These are phyloP conservation scores for Cinclus mexicanus DNA, from an alignment of 2,113 vertebrate species.

Conservation along the genomic window DNA sequence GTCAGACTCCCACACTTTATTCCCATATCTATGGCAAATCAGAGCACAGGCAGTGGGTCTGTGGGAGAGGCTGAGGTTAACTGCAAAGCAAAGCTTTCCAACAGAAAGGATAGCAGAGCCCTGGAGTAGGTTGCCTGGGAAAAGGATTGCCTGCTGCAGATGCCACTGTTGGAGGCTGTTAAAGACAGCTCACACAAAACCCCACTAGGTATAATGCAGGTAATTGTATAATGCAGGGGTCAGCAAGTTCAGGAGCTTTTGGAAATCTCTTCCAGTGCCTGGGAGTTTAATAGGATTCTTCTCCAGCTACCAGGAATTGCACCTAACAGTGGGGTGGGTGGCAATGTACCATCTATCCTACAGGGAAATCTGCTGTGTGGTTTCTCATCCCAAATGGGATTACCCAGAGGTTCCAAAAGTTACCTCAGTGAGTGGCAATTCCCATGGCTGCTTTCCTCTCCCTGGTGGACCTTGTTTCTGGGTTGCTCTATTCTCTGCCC, in stretches of 20 bases:
- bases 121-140: background rate
- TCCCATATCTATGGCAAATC: background rate
- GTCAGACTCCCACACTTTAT: background rate
- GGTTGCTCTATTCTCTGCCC: background rate
- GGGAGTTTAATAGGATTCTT: background rate
- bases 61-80: background rate
- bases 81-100: background rate
- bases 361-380: background rate
- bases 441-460: background rate
- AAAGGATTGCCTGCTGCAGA: background rate
- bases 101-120: background rate
- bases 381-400: background rate
- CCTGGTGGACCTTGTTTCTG: background rate
- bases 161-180: background rate
- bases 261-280: background rate
- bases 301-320: background rate
- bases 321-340: background rate
- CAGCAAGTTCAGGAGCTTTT: background rate
- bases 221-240: background rate
- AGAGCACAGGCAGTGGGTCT: background rate
- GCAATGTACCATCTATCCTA: background rate
- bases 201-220: background rate
- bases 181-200: background rate
- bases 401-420: background rate
- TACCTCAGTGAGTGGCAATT: background rate